phyloP scores from a whole-genome alignment of 2,888 invertebrate species.

The Ornithoptera alexandrae region DNA sequence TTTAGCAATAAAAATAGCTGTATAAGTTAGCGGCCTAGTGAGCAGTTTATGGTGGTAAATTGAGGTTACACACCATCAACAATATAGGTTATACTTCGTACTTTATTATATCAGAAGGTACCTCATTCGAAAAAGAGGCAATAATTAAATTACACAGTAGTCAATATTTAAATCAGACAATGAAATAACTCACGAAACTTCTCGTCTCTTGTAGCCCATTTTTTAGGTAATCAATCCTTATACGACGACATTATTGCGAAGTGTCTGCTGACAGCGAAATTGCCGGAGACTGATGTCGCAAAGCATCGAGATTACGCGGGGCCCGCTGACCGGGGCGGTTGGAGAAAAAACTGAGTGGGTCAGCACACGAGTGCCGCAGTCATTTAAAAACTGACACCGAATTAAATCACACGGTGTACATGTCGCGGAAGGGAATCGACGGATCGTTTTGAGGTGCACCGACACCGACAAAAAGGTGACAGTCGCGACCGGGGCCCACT shows the following conservation, averaged over 20 bases:
- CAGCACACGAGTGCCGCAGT: conserved; percentile 46
- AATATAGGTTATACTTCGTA: background rate
- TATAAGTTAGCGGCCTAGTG: background rate
- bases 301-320: conserved; percentile 32
- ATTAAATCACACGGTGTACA: conserved; percentile 40
- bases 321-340: conserved; percentile 6
- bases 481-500: conserved; percentile 10
- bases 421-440: conserved; percentile 24
- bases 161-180: conserved; percentile 6
- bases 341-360: conserved; percentile 58
- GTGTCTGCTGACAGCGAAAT: conserved; percentile 30
- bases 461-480: conserved; percentile 23
- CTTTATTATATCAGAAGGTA: background rate
- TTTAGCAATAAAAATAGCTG: conserved; percentile 1
- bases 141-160: conserved; percentile 9
- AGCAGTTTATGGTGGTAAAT: background rate
- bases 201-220: conserved; percentile 25
- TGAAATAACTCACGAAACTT: conserved; percentile 12
- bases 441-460: conserved; percentile 13
- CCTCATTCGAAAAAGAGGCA: background rate
- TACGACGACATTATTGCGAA: conserved; percentile 29
- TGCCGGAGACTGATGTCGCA: conserved; percentile 38
- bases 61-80: background rate
- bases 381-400: conserved; percentile 44
- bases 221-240: conserved; percentile 30